Base-by-base conservation (phyloP, 2,113 vertebrate genomes). In the Lagopus muta region DNA sequence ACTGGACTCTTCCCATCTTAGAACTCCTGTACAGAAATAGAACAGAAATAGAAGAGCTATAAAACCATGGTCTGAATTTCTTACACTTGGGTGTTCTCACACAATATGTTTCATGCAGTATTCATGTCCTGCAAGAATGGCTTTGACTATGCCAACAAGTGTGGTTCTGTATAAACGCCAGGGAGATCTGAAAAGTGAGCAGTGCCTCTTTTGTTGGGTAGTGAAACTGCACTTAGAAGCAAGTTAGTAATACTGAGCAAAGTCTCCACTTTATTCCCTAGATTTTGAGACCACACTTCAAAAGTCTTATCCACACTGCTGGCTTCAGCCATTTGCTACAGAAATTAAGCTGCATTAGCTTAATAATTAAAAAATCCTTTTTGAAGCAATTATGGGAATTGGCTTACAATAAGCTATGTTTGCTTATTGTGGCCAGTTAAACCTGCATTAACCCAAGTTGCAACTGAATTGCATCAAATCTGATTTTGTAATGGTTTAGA, bases 301-400 rank as follows among this genome's bases (percentile, higher is more conserved):
- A 67, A 86, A 73, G 14, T 69, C 91, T 94, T 86, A 69, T 83
- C 45, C 52, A 78, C 21, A 5, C 13, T 81, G 80, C 86, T 90
- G 69, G 52, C 84, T 93, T 91, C 3, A 2, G 17, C 65, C n/a
- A 61, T 90, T 92, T 94, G 40, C 38, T 86, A 52, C 66, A 86
- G 47, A 95, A 91, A 91, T 93, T 74, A 83, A 95, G 81, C 52
- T 61, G 20, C 52, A 88, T 94, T 92, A 94, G 57, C 76, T 76
- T 91, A 88, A 72, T 86, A 95, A 94, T 95, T 86, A 86, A 91
- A 84, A 90, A 95, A 94, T 91, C 75, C 18, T 48, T 86, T 93
- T 86, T 28, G 45, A 79, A 57, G 74, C 70, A 93, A 93, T 92
- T 95, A 94, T 50, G 43, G 45, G 58, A 94, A 94, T 93, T 79